Percentiles rank a stretch among this genome's conserved stretches.
Conservation (phyloP, 1,140 invertebrate genomes). For the Nylanderia fulva region DNA sequence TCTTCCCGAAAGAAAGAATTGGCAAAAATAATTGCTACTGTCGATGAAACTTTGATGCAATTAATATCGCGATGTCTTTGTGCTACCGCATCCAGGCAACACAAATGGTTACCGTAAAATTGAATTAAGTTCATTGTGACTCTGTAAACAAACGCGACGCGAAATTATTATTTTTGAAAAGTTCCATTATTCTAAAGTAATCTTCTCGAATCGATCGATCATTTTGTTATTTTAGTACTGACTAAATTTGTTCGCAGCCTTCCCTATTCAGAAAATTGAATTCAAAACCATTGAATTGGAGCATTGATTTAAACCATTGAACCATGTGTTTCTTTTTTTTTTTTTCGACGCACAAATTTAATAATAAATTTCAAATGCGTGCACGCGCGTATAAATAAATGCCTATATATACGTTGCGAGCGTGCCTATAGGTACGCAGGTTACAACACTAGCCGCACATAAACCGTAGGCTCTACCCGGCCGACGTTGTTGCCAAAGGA, state of each 20-base stretch:
- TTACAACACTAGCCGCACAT: conserved; percentile 63
- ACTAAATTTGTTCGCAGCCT: not conserved
- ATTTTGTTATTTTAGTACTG: not conserved
- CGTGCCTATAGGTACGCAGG: conserved; percentile 17
- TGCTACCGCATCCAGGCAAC: not conserved
- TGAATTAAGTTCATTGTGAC: conserved; percentile 3
- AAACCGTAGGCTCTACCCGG: conserved; percentile 69
- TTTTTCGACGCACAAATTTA: not conserved
- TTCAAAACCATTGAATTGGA: too few relatives aligned
- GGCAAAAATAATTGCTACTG: conserved; percentile 56
- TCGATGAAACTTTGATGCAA: conserved; percentile 45
- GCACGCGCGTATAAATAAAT: too few relatives aligned
- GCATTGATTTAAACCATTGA: too few relatives aligned
- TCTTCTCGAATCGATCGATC: too few relatives aligned
- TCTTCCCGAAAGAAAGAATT: conserved; percentile 35
- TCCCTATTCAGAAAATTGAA: not conserved
- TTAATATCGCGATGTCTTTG: conserved; percentile 31
- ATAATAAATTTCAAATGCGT: conserved; percentile 14
- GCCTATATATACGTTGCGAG: not conserved
- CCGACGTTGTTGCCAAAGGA: conserved; percentile 49
- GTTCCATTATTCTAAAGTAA: too few relatives aligned
- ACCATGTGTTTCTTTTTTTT: not conserved
- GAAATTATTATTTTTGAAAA: not conserved
- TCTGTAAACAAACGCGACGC: too few relatives aligned
- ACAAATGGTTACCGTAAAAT: not conserved